A percentile compares a stretch with the other conserved stretches of the same genome.
phyloP scores from a whole-genome alignment of 2,797 vertebrate species.

The Danio aesculapii region DNA sequence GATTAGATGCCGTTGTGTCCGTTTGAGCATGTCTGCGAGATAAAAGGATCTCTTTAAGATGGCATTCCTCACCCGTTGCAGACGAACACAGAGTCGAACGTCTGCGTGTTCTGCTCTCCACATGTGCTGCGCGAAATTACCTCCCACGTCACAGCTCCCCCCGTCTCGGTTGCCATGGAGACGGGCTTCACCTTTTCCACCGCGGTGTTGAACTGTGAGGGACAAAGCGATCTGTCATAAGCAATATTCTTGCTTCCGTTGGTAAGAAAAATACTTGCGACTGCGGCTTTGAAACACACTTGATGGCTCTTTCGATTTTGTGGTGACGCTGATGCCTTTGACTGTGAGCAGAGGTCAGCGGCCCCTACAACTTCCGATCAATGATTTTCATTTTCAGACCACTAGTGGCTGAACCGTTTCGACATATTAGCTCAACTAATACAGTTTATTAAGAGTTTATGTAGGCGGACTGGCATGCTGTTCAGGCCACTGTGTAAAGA shows the following conservation, averaged over 20 bases:
- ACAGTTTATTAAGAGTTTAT: not conserved
- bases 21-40: slow-evolving; percentile 44
- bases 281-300: not conserved
- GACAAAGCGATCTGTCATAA: slow-evolving; percentile 56
- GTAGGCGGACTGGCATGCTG: not conserved
- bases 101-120: slow-evolving; percentile 65
- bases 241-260: slow-evolving; percentile 57
- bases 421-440: not conserved
- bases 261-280: slow-evolving; percentile 46
- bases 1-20: slow-evolving; percentile 49
- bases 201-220: slow-evolving; percentile 73
- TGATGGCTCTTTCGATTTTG: slow-evolving; percentile 6
- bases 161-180: slow-evolving; percentile 46
- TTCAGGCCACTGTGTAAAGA: not conserved
- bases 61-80: slow-evolving; percentile 75
- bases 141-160: slow-evolving; percentile 70
- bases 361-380: not conserved
- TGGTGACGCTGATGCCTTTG: not conserved
- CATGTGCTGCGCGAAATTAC: slow-evolving; percentile 71
- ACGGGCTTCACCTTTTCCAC: slow-evolving; percentile 78
- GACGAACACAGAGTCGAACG: slow-evolving; percentile 76
- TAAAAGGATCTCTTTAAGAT: slow-evolving; percentile 44
- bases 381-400: not conserved
- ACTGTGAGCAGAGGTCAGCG: not conserved
- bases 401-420: not conserved